These are phyloP conservation scores for Rhinella marina DNA, from an alignment of 2,797 vertebrate genomes.

Conservation along the genomic window DNA sequence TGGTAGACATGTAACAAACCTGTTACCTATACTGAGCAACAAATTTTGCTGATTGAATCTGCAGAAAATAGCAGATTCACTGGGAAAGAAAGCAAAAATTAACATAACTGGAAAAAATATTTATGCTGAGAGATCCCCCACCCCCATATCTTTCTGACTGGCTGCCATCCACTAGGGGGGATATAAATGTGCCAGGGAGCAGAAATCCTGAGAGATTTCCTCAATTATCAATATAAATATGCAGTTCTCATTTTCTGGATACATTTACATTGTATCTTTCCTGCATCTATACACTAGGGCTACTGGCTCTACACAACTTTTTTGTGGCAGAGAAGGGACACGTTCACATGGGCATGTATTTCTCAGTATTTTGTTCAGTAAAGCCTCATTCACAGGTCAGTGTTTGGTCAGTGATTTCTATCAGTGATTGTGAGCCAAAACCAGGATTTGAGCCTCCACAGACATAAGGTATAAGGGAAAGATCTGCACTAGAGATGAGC, in stretches of 20 bases:
- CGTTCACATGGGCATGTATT: too few relatives aligned
- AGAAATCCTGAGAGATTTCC: conserved; percentile 48
- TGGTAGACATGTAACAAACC: too few relatives aligned
- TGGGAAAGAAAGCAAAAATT: conserved; percentile 4
- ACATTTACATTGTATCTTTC: neutral
- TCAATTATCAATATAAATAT: conserved; percentile 22
- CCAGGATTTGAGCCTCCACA: too few relatives aligned
- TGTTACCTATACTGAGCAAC: neutral
- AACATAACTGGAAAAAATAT: conserved; percentile 15
- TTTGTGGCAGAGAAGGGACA: too few relatives aligned
- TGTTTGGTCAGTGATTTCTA: too few relatives aligned
- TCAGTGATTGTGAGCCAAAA: too few relatives aligned
- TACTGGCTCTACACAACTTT: too few relatives aligned
- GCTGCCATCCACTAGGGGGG: conserved; percentile 42
- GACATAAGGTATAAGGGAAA: too few relatives aligned
- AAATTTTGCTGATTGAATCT: conserved; percentile 2
- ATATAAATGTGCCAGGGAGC: conserved; percentile 29
- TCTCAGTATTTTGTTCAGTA: too few relatives aligned
- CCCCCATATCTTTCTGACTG: conserved; percentile 41
- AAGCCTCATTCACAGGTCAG: too few relatives aligned
- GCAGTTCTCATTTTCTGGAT: conserved; percentile 11
- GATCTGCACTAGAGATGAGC: too few relatives aligned
- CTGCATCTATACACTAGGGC: too few relatives aligned
- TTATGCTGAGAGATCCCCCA: conserved; percentile 24
- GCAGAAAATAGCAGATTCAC: neutral